Percentiles rank a stretch among this genome's conserved stretches.
Conservation (phyloP, 2,888 invertebrate genomes). For the Argyresthia goedartella region DNA sequence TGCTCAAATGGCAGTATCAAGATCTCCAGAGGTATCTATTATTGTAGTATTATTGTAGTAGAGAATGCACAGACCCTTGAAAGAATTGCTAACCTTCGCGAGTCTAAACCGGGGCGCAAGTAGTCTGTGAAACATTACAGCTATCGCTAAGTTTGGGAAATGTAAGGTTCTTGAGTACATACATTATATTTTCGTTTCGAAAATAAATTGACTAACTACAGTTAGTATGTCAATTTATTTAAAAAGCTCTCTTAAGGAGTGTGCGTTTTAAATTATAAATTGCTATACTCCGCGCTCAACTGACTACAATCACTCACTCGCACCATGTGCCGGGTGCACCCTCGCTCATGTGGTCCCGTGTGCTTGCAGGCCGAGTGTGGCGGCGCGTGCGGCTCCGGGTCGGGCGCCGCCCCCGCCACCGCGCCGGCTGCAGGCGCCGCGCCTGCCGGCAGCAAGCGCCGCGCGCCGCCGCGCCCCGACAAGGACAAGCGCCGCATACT, state of each 20-base stretch:
- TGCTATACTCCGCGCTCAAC: too few species aligned
- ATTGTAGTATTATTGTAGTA: not conserved
- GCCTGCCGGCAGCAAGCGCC: not conserved
- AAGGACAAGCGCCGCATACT: constrained; percentile 57
- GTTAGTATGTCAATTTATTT: not conserved
- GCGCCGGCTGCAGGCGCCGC: not conserved
- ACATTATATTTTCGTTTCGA: too few species aligned
- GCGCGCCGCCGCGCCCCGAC: constrained; percentile 26
- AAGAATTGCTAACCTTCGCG: not conserved
- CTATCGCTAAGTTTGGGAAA: too few species aligned
- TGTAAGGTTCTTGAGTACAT: too few species aligned
- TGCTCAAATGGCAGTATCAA: too few species aligned
- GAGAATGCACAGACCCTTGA: not conserved
- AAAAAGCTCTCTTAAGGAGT: not conserved
- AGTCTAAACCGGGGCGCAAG: too few species aligned
- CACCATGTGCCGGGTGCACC: too few species aligned
- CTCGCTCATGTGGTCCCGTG: too few species aligned
- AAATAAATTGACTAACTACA: too few species aligned
- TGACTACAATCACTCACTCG: too few species aligned
- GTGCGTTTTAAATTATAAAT: not conserved
- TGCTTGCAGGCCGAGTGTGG: constrained; percentile 17
- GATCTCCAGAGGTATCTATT: not conserved
- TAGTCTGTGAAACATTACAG: too few species aligned
- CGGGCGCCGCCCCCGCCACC: constrained; percentile 73
- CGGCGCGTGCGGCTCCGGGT: constrained; percentile 60